phyloP scores from a whole-genome alignment of 1,140 invertebrate genomes.

The Theocolax elegans region DNA sequence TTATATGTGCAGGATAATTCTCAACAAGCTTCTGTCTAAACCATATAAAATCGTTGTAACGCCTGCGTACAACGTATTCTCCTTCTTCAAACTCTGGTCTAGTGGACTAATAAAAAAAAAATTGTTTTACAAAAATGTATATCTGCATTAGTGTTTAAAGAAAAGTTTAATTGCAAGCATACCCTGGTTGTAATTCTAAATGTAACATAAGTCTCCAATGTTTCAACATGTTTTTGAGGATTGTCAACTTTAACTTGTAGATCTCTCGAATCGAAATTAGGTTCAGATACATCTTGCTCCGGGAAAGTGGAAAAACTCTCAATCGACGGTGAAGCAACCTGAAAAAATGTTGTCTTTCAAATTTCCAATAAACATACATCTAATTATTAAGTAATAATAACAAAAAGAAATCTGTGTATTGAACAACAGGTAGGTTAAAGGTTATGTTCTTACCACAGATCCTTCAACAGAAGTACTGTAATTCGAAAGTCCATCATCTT shows the following conservation, averaged over 20 bases:
- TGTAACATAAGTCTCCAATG: conserved; percentile 80
- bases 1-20: conserved; percentile 75
- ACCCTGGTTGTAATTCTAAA: conserved; percentile 78
- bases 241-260: conserved; percentile 79
- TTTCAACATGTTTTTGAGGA: conserved; percentile 82
- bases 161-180: too few species aligned
- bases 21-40: conserved; percentile 76
- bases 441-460: conserved; percentile 58
- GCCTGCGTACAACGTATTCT: conserved; percentile 76
- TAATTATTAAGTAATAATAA: neutral
- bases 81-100: conserved; percentile 75
- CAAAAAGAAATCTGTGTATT: too few species aligned
- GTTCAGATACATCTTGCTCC: conserved; percentile 69
- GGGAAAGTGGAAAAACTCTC: conserved; percentile 74
- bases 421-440: conserved; percentile 14
- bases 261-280: conserved; percentile 71
- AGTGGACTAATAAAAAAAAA: conserved; percentile 66
- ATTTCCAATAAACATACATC: neutral
- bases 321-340: conserved; percentile 72
- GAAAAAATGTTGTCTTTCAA: conserved; percentile 9
- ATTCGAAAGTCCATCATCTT: conserved; percentile 61
- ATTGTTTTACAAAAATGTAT: too few species aligned
- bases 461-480: conserved; percentile 65
- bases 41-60: conserved; percentile 85
- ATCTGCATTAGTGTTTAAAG: too few species aligned